Base-by-base conservation (phyloP, 2,888 invertebrate genomes). In the Acanthosepion lycidas region DNA sequence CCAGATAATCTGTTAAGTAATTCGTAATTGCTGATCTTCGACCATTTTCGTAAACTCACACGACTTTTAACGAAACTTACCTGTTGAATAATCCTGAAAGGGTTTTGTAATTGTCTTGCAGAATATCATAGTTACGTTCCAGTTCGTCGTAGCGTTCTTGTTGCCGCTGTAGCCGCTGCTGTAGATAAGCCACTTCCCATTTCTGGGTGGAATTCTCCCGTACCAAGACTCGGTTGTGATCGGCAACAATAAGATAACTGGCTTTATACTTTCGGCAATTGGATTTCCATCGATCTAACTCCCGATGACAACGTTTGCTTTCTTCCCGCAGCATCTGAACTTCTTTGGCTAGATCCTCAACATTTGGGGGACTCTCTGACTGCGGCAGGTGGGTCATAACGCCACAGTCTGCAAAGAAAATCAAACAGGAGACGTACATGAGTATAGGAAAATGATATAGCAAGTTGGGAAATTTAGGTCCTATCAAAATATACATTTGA, bases 101-200 rank as follows among this genome's bases (percentile, higher is more conserved):
- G 23, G 93, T 93, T 93, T 93, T 93, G 53, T 93, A 93, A n/a
- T 93, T 93, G 53, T 93, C 93, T 28, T 93, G 93, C 23, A 93
- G 53, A n/a, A 93, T 93, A 93, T 93, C 93, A 51, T 93, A 93
- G 15, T 93, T 93, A 6, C 93, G 33, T 51, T 93, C 93, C 53
- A 93, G 20, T 93, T 93, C 93, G 33, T 93, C 93, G 49, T 93
- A 93, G 26, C 93, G 93, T 93, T 93, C 93, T n/a, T 93, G 93
- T 93, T 93, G 93, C 23, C 93, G 93, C 33, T 93, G 93, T 20
- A 93, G n/a, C 48, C 93, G 51, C 53, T 93, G 93, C 48, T 93
- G 93, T 26, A 93, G n/a, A 28, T 93, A 93, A 28, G 93, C 93
- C n/a, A 93, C 51, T 53, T 93, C 93, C 93, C 93, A 93, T 93